A percentile compares a stretch with the other conserved stretches of the same genome.
Conservation (phyloP, 1,140 invertebrate species). For the Colletes latitarsis region DNA sequence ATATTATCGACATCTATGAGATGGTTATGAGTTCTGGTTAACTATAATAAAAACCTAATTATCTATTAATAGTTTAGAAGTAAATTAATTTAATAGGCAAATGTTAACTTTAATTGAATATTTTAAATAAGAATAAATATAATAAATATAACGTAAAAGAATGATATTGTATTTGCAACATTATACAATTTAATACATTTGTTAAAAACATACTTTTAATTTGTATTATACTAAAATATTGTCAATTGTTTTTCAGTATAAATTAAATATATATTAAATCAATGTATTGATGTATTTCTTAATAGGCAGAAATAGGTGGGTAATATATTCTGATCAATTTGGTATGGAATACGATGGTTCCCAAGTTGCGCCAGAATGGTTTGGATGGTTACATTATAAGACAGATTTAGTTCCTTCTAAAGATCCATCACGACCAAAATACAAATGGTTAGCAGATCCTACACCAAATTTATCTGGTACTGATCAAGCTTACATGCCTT, state of each 20-base stretch:
- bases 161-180: no score
- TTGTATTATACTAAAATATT: no score
- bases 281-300: slow-evolving; percentile 35
- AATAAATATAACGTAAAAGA: no score
- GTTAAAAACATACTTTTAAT: no score
- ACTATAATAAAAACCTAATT: no score
- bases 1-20: neutral
- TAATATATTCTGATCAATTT: slow-evolving; percentile 90
- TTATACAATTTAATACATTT: no score
- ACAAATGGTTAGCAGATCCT: slow-evolving; percentile 94
- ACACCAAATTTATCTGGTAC: slow-evolving; percentile 93
- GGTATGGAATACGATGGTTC: slow-evolving; percentile 96
- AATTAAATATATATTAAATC: no score
- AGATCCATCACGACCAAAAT: slow-evolving; percentile 87
- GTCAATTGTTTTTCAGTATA: no score
- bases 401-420: slow-evolving; percentile 83
- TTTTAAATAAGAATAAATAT: no score
- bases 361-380: slow-evolving; percentile 96
- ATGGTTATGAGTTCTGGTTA: neutral
- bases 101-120: no score
- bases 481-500: slow-evolving; percentile 91
- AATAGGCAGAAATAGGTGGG: slow-evolving; percentile 94
- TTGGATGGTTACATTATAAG: slow-evolving; percentile 92
- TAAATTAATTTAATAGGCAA: no score
- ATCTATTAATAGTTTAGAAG: no score